Percentiles rank a stretch among this genome's conserved stretches.
Evolutionary conservation across 2,797 vertebrate genomes (phyloP).

Genomic region (Girardinus metallicus): DNA sequence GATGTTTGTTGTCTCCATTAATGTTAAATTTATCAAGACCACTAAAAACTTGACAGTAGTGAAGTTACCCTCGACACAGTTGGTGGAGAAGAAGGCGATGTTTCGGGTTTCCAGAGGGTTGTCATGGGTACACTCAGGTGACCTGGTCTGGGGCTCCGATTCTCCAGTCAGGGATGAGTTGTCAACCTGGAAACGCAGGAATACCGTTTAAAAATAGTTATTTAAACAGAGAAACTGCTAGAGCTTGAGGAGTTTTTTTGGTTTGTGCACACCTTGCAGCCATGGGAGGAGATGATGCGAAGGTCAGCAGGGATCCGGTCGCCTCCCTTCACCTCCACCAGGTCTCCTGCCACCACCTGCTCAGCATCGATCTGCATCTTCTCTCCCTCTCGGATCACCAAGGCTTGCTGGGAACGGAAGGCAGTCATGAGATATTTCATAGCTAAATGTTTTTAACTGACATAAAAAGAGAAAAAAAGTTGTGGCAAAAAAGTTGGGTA

Average conservation of each 20-base stretch:
- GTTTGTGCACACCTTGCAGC: conserved; percentile 87
- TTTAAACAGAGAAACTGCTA: neutral
- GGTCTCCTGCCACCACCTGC: conserved; percentile 91
- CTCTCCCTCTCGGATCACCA: conserved; percentile 93
- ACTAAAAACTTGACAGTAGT: neutral
- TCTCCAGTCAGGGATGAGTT: conserved; percentile 94
- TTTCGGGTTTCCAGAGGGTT: conserved; percentile 94
- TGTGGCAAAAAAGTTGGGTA: neutral
- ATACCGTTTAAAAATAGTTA: neutral
- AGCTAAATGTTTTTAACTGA: too few relatives aligned
- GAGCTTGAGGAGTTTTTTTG: neutral
- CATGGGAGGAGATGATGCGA: conserved; percentile 89
- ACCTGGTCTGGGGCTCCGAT: conserved; percentile 92
- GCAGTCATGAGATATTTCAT: neutral
- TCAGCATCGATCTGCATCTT: conserved; percentile 94
- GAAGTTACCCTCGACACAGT: conserved; percentile 90
- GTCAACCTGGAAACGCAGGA: conserved; percentile 82
- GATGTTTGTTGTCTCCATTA: too few relatives aligned
- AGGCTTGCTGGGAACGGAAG: conserved; percentile 85
- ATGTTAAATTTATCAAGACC: too few relatives aligned
- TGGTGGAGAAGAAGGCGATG: conserved; percentile 94
- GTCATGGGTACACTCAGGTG: conserved; percentile 92
- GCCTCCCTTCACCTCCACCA: conserved; percentile 93
- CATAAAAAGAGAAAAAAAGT: neutral
- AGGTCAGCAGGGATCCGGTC: conserved; percentile 92